Conservation (phyloP, 2,113 vertebrate species). For the Serilophus lunatus region DNA sequence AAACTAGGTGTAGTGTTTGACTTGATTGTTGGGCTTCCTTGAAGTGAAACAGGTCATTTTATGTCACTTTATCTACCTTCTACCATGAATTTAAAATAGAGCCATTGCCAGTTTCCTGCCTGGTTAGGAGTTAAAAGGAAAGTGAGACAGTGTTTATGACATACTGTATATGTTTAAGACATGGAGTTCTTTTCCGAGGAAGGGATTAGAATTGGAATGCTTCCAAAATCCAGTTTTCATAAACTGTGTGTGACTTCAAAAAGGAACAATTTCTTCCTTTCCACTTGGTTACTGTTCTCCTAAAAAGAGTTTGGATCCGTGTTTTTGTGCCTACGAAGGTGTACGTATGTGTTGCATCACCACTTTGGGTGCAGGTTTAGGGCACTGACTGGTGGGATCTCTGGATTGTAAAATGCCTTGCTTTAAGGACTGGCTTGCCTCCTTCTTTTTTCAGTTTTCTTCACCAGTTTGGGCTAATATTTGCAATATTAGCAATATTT, state of each 20-base stretch:
- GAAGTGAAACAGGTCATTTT: neutral
- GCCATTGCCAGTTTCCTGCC: neutral
- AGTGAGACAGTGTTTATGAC: neutral
- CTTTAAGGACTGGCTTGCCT: neutral
- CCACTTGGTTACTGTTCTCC: neutral
- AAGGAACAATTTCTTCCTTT: neutral
- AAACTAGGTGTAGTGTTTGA: neutral
- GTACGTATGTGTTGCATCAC: neutral
- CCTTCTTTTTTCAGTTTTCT: neutral
- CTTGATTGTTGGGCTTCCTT: neutral
- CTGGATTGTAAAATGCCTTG: neutral
- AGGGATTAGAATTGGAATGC: neutral
- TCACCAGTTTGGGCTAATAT: neutral
- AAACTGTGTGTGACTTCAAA: neutral
- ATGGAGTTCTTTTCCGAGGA: neutral
- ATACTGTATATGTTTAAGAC: neutral
- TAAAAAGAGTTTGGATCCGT: neutral
- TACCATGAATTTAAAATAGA: neutral
- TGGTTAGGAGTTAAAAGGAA: neutral
- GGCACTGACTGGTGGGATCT: neutral
- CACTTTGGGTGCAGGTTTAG: neutral
- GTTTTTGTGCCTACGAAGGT: accelerated
- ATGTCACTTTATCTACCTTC: neutral
- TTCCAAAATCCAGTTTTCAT: neutral
- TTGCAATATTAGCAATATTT: no score